Evolutionary conservation across 2,797 vertebrate species (phyloP), one percentile per base, ranked within the genome.

Genomic region (Enteromius paludinosus): DNA sequence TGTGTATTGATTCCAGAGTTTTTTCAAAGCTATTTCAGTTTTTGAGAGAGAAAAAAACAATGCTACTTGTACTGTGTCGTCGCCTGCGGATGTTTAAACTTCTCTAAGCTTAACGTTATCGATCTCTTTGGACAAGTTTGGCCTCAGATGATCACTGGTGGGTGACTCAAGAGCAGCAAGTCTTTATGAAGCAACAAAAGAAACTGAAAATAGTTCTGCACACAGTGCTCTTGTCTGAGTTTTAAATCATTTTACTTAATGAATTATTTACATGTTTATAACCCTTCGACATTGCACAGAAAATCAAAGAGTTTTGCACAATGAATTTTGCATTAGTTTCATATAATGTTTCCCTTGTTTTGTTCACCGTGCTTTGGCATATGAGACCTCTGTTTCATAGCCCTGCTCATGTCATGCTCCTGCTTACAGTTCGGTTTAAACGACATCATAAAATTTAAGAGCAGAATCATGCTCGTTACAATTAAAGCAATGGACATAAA

Each of bases 1-100:
- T 43, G 35, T 70, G 52, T 79, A 79, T 79, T 70, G 78, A 79
- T 79, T 69, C 35, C 33, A 43, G 35, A 69, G 49, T 52, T 41
- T 78, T 38, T 28, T 79, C 65, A 79, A 79, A 70, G 78, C 65
- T 43, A 47, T 43, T 79, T 69, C 18, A 17, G 49, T 56, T 56
- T 79, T 38, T 56, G 10, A 56, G 49, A 69, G 33, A 28, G 14
- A 59, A 69, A 5, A 79, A 69, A 33, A 38, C 45, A 70, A 79
- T 59, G 25, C 35, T 56, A 43, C 78, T 59, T 79, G 17, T 78
- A 65, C 30, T 70, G 64, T 12, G 33, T 33, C 17, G 18, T 59
- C 23, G 49, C 65, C 65, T 30, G 35, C 25, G 35, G 78, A 79
- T 43, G 47, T 70, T 79, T 69, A 56, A 45, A 65, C 49, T 59